These are phyloP conservation scores for Phragmatobia fuliginosa DNA, from an alignment of 2,888 invertebrate genomes.

Conservation along the genomic window DNA sequence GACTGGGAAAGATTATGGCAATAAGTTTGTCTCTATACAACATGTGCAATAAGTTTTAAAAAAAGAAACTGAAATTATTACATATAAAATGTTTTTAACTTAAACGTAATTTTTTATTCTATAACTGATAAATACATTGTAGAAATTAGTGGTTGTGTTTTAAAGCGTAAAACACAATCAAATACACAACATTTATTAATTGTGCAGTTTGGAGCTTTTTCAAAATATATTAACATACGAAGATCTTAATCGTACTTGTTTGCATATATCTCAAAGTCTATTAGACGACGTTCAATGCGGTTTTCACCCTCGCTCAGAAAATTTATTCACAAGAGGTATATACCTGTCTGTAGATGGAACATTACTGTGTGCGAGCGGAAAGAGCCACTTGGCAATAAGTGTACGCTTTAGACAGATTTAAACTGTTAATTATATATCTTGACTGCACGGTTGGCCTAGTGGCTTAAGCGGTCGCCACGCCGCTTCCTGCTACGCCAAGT, in stretches of 20 bases:
- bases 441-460: no score
- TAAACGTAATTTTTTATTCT: no score
- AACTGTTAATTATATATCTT: conserved; percentile 18
- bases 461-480: no score
- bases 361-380: conserved; percentile 11
- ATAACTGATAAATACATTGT: no score
- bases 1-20: no score
- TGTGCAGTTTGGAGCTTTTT: neutral
- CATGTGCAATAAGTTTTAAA: no score
- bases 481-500: no score
- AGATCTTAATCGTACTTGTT: conserved; percentile 2
- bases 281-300: conserved; percentile 16
- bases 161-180: no score
- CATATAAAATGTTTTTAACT: no score
- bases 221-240: neutral
- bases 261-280: conserved; percentile 18
- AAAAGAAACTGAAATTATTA: no score
- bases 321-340: conserved; percentile 11
- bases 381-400: conserved; percentile 13
- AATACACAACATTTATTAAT: neutral
- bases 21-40: no score
- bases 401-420: conserved; percentile 11
- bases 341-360: conserved; percentile 5
- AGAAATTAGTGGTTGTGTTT: no score
- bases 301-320: conserved; percentile 15